Evolutionary conservation across 92 coral and sea anemone species (phyloP).

Genomic region (Ricordea florida): DNA sequence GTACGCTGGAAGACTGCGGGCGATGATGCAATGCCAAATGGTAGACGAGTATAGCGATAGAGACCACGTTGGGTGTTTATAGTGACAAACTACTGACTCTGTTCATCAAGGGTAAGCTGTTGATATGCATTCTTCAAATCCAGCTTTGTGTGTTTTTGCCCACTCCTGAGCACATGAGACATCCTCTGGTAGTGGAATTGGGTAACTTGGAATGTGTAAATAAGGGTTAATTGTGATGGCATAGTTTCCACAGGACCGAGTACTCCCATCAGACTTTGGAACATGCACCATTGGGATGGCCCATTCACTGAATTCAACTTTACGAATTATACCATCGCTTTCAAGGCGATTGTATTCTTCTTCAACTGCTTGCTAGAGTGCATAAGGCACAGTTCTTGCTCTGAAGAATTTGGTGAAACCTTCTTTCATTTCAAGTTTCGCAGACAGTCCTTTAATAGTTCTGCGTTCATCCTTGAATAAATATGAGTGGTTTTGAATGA

Average conservation of each 20-base stretch:
- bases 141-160: slow-evolving; percentile 49
- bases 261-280: slow-evolving; percentile 25
- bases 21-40: slow-evolving; percentile 59
- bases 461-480: slow-evolving; percentile 46
- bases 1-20: slow-evolving; percentile 55
- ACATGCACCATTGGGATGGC: slow-evolving; percentile 72
- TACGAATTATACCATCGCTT: slow-evolving; percentile 42
- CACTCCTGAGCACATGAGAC: slow-evolving; percentile 47
- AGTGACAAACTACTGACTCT: slow-evolving; percentile 51
- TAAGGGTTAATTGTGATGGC: slow-evolving; percentile 48
- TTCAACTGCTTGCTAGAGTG: slow-evolving; percentile 41
- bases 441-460: slow-evolving; percentile 53
- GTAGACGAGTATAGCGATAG: slow-evolving; percentile 38
- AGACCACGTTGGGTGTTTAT: slow-evolving; percentile 54
- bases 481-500: slow-evolving; percentile 30
- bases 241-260: slow-evolving; percentile 59
- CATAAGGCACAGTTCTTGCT: slow-evolving; percentile 61
- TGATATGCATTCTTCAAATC: slow-evolving; percentile 69
- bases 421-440: slow-evolving; percentile 45
- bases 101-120: slow-evolving; percentile 51
- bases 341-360: slow-evolving; percentile 64
- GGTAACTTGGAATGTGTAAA: slow-evolving; percentile 38
- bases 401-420: slow-evolving; percentile 54
- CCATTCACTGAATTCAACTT: slow-evolving; percentile 58
- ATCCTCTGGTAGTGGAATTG: slow-evolving; percentile 64